These are phyloP conservation scores for Nautilus pompilius DNA, from an alignment of 1,140 invertebrate species.

Conservation along the genomic window DNA sequence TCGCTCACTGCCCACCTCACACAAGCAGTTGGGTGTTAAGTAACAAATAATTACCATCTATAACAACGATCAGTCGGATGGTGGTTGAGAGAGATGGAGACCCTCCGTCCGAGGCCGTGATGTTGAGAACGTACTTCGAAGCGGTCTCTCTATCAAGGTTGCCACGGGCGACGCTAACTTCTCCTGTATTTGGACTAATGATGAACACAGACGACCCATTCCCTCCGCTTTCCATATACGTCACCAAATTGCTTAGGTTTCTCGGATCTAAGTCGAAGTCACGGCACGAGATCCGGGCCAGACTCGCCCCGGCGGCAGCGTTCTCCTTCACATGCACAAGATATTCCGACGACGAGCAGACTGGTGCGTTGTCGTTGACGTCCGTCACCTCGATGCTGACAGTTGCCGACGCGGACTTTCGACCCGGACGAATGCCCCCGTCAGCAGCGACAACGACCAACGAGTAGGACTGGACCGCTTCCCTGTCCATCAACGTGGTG, in stretches of 20 bases:
- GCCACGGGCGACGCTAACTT: neutral
- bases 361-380: conserved; percentile 29
- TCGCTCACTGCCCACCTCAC: no score
- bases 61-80: no score
- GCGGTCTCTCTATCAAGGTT: neutral
- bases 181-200: neutral
- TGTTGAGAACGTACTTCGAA: neutral
- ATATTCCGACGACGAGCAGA: conserved; percentile 8
- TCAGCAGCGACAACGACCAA: conserved; percentile 20
- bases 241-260: neutral
- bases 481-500: conserved; percentile 21
- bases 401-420: conserved; percentile 14
- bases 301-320: neutral
- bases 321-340: neutral
- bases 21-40: no score
- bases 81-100: neutral
- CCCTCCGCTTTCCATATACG: neutral
- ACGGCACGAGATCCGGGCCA: neutral
- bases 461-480: conserved; percentile 18
- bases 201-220: neutral
- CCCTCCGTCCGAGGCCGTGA: neutral
- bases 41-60: no score
- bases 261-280: neutral
- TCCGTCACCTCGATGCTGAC: conserved; percentile 24
- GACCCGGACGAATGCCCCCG: conserved; percentile 14